Percentiles rank a stretch among this genome's conserved stretches.
Evolutionary conservation across 1,140 invertebrate species (phyloP).

Genomic region (Drosophila kepulauana): DNA sequence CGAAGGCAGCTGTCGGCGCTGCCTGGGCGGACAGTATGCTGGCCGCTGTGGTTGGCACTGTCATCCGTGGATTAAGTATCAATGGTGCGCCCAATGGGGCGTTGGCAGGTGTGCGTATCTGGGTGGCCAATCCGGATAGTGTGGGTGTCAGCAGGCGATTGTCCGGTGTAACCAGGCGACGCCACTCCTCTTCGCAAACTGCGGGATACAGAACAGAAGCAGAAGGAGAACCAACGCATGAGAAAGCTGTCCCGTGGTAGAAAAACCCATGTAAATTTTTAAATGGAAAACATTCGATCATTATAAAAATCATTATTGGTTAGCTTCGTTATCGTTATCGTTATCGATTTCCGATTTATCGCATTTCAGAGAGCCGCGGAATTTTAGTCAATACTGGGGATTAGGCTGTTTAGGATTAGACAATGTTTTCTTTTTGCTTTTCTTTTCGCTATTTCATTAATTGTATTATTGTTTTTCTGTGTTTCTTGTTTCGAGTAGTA

Average conservation of each 20-base stretch:
- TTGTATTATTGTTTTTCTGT: not conserved
- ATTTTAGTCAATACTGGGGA: slow-evolving; percentile 40
- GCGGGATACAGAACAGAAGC: slow-evolving; percentile 84
- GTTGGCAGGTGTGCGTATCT: slow-evolving; percentile 88
- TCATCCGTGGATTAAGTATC: slow-evolving; percentile 94
- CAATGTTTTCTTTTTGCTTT: not conserved
- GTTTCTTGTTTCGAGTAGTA: slow-evolving; percentile 16
- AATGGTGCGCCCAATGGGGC: slow-evolving; percentile 93
- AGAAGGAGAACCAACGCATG: slow-evolving; percentile 80
- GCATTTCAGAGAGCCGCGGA: not conserved
- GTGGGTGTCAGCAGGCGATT: slow-evolving; percentile 90
- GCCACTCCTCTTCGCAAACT: slow-evolving; percentile 91
- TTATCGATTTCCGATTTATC: slow-evolving; percentile 29
- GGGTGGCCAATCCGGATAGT: slow-evolving; percentile 87
- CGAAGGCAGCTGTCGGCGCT: slow-evolving; percentile 90
- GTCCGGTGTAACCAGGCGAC: slow-evolving; percentile 91
- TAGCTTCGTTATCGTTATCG: slow-evolving; percentile 16
- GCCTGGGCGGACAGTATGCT: slow-evolving; percentile 90
- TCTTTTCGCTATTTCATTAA: not conserved
- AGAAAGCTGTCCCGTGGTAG: slow-evolving; percentile 74
- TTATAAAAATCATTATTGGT: slow-evolving; percentile 47
- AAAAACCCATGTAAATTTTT: slow-evolving; percentile 64
- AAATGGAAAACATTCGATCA: slow-evolving; percentile 55
- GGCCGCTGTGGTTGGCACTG: slow-evolving; percentile 91
- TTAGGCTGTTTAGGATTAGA: slow-evolving; percentile 46